These are phyloP conservation scores for Borostomias antarcticus DNA, from an alignment of 2,797 vertebrate genomes.

Conservation along the genomic window DNA sequence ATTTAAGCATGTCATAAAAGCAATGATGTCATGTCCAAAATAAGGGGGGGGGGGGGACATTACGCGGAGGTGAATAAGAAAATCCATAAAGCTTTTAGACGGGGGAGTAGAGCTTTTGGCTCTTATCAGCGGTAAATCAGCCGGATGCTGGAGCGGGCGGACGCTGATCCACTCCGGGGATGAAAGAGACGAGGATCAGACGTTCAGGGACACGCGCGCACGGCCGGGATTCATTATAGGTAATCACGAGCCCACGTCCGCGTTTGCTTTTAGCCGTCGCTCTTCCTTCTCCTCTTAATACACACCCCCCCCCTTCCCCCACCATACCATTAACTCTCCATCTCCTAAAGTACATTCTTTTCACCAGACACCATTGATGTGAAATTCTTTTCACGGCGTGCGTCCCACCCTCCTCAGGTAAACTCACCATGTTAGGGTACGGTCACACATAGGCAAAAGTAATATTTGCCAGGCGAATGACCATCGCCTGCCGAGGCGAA, in stretches of 20 bases:
- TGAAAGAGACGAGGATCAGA: not conserved
- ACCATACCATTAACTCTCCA: not conserved
- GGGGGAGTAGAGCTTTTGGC: conserved; percentile 54
- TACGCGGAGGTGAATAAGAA: conserved; percentile 43
- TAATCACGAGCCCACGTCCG: not conserved
- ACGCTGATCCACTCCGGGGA: not conserved
- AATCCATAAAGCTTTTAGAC: conserved; percentile 61
- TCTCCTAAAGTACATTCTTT: not conserved
- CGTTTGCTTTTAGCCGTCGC: no score
- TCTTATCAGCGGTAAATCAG: conserved; percentile 62
- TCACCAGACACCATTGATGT: not conserved
- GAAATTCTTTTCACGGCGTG: no score
- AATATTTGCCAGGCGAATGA: no score
- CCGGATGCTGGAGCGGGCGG: no score
- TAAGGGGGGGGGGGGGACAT: conserved; percentile 41
- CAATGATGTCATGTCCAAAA: conserved; percentile 55
- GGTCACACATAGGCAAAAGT: no score
- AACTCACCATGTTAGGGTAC: no score
- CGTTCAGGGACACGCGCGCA: not conserved
- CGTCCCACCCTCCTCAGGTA: no score
- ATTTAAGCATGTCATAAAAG: conserved; percentile 46
- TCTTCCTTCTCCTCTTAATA: not conserved
- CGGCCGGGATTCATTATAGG: no score
- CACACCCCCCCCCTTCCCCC: not conserved
- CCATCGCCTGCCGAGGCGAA: no score